These are phyloP conservation scores for Pteruthius melanotis DNA, from an alignment of 2,113 vertebrate species.

Conservation along the genomic window DNA sequence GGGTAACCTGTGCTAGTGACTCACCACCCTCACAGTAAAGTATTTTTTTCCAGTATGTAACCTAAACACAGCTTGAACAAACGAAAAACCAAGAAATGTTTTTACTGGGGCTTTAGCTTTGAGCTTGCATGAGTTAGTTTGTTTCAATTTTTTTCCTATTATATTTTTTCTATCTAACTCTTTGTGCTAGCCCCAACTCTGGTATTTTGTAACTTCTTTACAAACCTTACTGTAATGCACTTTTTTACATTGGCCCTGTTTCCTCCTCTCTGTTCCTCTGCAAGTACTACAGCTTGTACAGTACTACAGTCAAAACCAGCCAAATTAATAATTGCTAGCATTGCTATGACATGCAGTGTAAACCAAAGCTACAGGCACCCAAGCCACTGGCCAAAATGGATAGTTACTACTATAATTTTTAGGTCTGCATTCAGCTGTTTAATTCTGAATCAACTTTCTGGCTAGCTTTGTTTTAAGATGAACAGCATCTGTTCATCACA, in stretches of 20 bases:
- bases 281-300: background rate
- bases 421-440: background rate
- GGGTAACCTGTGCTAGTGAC: background rate
- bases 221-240: background rate
- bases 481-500: background rate
- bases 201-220: background rate
- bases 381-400: background rate
- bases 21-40: background rate
- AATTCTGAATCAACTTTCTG: background rate
- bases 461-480: background rate
- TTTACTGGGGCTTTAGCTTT: background rate
- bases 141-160: background rate
- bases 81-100: background rate
- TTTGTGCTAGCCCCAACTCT: background rate
- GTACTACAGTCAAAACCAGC: background rate
- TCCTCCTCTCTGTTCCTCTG: background rate
- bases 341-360: background rate
- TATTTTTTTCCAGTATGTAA: no score
- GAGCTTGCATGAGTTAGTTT: background rate
- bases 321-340: background rate
- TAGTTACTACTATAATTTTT: background rate
- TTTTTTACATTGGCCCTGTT: background rate
- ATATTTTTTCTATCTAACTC: background rate
- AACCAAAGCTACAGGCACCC: background rate
- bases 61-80: background rate